Conservation (phyloP, 2,113 vertebrate genomes). For the Regulus satrapa region DNA sequence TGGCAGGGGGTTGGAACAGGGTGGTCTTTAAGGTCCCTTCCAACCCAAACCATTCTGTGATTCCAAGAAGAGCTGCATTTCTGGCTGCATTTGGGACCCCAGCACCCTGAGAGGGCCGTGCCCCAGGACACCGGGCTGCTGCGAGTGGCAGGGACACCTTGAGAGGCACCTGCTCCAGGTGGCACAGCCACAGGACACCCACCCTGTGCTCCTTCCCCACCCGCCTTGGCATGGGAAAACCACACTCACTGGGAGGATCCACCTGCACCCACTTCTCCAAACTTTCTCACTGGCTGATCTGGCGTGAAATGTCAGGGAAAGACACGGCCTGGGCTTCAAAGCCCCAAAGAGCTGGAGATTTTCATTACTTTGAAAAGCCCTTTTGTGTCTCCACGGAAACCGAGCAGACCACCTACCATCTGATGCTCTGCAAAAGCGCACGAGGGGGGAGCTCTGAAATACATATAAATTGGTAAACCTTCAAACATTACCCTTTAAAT, state of each 20-base stretch:
- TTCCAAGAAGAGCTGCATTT: neutral
- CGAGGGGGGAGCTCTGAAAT: slow-evolving; percentile 21
- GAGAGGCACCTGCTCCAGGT: rapidly evolving
- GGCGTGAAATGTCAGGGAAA: neutral
- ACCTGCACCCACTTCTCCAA: neutral
- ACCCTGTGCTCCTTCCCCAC: neutral
- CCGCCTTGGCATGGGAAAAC: neutral
- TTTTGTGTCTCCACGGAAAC: slow-evolving; percentile 65
- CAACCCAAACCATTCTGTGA: neutral
- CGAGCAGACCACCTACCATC: slow-evolving; percentile 64
- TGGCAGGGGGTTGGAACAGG: neutral
- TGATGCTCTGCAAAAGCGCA: slow-evolving; percentile 14
- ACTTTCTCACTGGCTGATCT: neutral
- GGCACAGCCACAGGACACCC: neutral
- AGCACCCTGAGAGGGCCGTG: neutral
- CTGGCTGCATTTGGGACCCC: neutral
- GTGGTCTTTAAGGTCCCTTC: neutral
- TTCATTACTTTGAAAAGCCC: slow-evolving; percentile 43
- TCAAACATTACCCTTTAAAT: slow-evolving; percentile 66
- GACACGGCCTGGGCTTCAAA: neutral
- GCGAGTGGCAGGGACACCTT: rapidly evolving
- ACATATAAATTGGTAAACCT: slow-evolving; percentile 44
- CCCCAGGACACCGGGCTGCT: rapidly evolving
- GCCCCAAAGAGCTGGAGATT: neutral
- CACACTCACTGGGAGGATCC: rapidly evolving